These are phyloP conservation scores for Fundulus diaphanus DNA, from an alignment of 2,797 vertebrate genomes.

Conservation along the genomic window DNA sequence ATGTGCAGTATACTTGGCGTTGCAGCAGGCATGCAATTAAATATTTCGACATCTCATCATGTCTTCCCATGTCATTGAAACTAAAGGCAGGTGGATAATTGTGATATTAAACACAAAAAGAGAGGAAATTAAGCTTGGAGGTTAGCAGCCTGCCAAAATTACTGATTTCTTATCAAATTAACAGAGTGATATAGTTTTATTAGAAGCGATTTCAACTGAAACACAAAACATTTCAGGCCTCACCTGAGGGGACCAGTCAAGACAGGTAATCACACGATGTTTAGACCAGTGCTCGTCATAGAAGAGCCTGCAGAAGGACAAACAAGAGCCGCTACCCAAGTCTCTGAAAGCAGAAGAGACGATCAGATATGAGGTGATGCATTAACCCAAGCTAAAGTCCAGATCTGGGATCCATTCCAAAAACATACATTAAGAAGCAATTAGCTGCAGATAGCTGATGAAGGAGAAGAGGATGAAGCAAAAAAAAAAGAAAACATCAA, in stretches of 20 bases:
- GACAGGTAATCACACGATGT: conserved; percentile 95
- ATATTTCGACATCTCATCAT: not conserved
- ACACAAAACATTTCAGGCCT: conserved; percentile 30
- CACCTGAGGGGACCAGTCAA: conserved; percentile 98
- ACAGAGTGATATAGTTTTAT: not conserved
- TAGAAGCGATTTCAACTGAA: not conserved
- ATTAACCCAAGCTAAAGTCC: conserved; percentile 1
- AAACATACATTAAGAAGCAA: not conserved
- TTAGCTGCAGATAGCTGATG: too few species aligned
- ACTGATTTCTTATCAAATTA: not conserved
- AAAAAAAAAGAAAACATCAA: not conserved
- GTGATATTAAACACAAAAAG: not conserved
- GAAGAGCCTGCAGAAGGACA: conserved; percentile 92
- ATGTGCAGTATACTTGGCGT: not conserved
- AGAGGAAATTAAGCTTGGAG: not conserved
- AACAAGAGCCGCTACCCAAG: conserved; percentile 88
- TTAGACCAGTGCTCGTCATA: conserved; percentile 98
- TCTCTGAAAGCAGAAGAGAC: conserved; percentile 65
- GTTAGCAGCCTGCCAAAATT: too few species aligned
- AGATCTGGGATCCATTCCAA: not conserved
- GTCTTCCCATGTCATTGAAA: not conserved
- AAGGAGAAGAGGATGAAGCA: not conserved
- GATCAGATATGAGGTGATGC: conserved; percentile 21
- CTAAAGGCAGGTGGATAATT: not conserved
- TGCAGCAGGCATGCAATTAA: not conserved